Evolutionary conservation across 2,113 vertebrate species (phyloP).

Genomic region (Gymnocephalus cernua): DNA sequence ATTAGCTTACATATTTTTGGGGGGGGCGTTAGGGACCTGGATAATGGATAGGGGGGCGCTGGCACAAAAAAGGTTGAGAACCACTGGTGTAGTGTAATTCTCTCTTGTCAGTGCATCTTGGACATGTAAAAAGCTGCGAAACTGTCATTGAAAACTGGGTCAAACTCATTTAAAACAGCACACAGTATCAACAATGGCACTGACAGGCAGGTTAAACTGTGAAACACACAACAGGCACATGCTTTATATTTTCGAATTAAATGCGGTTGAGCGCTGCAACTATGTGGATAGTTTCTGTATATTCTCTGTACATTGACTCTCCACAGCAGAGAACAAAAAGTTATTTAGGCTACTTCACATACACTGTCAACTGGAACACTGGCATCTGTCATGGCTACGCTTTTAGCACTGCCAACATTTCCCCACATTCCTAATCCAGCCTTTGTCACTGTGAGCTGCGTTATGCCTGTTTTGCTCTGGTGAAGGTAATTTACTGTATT

Average conservation of each 20-base stretch:
- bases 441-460: constrained; percentile 50
- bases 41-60: too few relatives aligned
- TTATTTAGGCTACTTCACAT: constrained; percentile 52
- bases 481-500: constrained; percentile 57
- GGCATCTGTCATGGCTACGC: constrained; percentile 61
- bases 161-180: constrained; percentile 64
- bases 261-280: constrained; percentile 3
- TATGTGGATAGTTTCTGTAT: constrained; percentile 30
- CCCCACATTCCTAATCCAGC: constrained; percentile 43
- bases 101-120: constrained; percentile 48
- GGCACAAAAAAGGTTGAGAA: too few relatives aligned
- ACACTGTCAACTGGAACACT: constrained; percentile 53
- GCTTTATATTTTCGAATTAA: constrained; percentile 51
- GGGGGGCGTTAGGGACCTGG: too few relatives aligned
- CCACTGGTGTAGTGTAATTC: constrained; percentile 55
- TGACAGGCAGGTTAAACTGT: constrained; percentile 62
- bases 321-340: constrained; percentile 34
- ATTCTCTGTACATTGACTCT: constrained; percentile 16
- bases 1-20: too few relatives aligned
- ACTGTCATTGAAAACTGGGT: constrained; percentile 71
- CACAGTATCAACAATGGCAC: constrained; percentile 46
- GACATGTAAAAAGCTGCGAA: constrained; percentile 60
- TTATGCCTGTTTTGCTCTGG: constrained; percentile 33
- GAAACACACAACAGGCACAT: constrained; percentile 19
- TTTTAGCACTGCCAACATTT: constrained; percentile 63